Evolutionary conservation across 2,888 invertebrate genomes (phyloP).

Genomic region (Melieria picta): DNA sequence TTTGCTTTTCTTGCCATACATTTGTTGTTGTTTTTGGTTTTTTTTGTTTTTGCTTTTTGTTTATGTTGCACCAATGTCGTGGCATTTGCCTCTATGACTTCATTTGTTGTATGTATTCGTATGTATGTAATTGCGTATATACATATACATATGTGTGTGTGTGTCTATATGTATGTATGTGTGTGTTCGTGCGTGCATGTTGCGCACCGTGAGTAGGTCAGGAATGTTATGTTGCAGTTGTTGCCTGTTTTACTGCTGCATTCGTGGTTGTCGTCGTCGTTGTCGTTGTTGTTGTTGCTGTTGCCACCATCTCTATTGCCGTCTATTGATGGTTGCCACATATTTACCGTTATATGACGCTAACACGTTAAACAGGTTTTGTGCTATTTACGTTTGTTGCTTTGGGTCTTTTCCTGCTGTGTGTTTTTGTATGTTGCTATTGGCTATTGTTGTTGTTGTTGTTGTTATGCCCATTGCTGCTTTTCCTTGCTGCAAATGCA

Average conservation of each 20-base stretch:
- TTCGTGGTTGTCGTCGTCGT: conserved; percentile 2
- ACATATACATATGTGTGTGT: background rate
- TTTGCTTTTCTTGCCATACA: too few relatives aligned
- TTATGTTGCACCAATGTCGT: too few relatives aligned
- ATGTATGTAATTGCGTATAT: background rate
- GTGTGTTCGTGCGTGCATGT: conserved; percentile 9
- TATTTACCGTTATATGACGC: too few relatives aligned
- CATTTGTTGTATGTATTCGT: too few relatives aligned
- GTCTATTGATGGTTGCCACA: conserved; percentile 1
- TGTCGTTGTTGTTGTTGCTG: conserved; percentile 35
- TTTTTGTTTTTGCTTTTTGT: background rate
- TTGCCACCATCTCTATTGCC: conserved; percentile 13
- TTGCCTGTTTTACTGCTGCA: background rate
- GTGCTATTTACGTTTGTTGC: conserved; percentile 14
- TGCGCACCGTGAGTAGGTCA: conserved; percentile 23
- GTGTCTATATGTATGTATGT: background rate
- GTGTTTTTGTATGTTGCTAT: background rate
- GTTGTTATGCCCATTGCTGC: background rate
- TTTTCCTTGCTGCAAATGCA: background rate
- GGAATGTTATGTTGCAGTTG: conserved; percentile 15
- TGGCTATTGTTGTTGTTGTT: background rate
- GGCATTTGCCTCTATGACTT: too few relatives aligned
- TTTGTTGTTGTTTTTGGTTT: background rate
- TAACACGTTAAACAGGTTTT: too few relatives aligned
- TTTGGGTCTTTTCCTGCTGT: background rate